A percentile compares a stretch with the other conserved stretches of the same genome.
Evolutionary conservation across 2,113 vertebrate species (phyloP).

Genomic region (Hippocampus comes): DNA sequence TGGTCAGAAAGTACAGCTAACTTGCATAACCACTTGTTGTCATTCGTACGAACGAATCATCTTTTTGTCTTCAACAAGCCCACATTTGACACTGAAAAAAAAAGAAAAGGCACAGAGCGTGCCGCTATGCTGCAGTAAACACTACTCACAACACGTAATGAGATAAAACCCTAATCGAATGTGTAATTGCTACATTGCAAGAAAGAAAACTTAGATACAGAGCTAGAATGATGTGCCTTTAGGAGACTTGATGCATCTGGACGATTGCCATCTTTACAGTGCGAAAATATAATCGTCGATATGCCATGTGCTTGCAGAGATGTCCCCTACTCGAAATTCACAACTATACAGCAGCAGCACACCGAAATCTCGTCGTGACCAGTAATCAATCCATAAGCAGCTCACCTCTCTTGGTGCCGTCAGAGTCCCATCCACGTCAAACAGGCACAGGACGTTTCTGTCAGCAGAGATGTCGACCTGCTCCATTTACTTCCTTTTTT

Average conservation of each 20-base stretch:
- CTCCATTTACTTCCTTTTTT: conserved; percentile 1
- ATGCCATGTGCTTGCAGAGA: too few species aligned
- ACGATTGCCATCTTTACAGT: too few species aligned
- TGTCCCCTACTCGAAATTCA: too few species aligned
- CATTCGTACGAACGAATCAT: too few species aligned
- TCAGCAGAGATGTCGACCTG: conserved; percentile 12
- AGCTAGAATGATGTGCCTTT: background rate
- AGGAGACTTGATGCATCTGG: too few species aligned
- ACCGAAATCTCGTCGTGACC: too few species aligned
- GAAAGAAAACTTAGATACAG: background rate
- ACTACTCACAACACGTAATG: background rate
- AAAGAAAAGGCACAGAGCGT: too few species aligned
- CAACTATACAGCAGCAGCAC: too few species aligned
- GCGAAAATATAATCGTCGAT: too few species aligned
- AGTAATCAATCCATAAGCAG: background rate
- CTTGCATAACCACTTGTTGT: too few species aligned
- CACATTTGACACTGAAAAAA: background rate
- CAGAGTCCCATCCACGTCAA: conserved; percentile 94
- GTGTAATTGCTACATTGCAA: background rate
- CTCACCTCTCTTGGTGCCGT: conserved; percentile 87
- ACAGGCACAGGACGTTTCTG: conserved; percentile 81
- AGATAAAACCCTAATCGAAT: background rate
- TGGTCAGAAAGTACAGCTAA: background rate
- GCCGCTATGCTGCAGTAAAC: background rate
- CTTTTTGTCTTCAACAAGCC: background rate